Percentiles rank a stretch among this genome's conserved stretches.
Evolutionary conservation across 2,797 vertebrate species (phyloP).

Genomic region (Ctenosaura bakeri): DNA sequence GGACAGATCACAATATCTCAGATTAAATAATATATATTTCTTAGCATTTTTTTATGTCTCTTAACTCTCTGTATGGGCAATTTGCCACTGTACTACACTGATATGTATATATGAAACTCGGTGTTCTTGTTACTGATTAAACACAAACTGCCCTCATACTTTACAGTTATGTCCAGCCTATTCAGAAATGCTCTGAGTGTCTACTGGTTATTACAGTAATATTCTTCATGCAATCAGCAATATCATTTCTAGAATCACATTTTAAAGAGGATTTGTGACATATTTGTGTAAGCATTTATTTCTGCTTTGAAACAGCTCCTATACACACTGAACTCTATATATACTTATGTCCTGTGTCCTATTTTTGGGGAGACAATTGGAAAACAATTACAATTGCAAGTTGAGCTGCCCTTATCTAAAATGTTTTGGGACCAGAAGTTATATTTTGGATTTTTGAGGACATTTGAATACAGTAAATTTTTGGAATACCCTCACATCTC

Average conservation of each 20-base stretch:
- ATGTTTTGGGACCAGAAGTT: too few relatives aligned
- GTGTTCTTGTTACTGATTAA: slow-evolving; percentile 3
- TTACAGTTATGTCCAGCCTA: background rate
- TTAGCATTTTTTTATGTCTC: slow-evolving; percentile 23
- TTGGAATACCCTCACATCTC: too few relatives aligned
- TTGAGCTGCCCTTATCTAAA: too few relatives aligned
- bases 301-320: slow-evolving; percentile 35
- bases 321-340: slow-evolving; percentile 59
- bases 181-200: background rate
- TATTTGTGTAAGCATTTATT: slow-evolving; percentile 49
- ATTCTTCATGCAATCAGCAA: slow-evolving; percentile 37
- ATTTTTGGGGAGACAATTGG: slow-evolving; percentile 36
- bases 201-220: background rate
- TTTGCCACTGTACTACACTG: background rate
- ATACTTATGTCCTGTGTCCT: background rate
- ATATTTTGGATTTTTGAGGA: too few relatives aligned
- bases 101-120: slow-evolving; percentile 11
- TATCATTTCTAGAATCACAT: slow-evolving; percentile 54
- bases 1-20: background rate
- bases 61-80: slow-evolving; percentile 6
- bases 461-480: too few relatives aligned
- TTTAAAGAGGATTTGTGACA: slow-evolving; percentile 56
- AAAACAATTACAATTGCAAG: background rate
- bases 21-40: slow-evolving; percentile 19
- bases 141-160: rapidly evolving